A percentile compares a stretch with the other conserved stretches of the same genome.
Conservation (phyloP, 2,888 invertebrate species). For the Brassicogethes aeneus region DNA sequence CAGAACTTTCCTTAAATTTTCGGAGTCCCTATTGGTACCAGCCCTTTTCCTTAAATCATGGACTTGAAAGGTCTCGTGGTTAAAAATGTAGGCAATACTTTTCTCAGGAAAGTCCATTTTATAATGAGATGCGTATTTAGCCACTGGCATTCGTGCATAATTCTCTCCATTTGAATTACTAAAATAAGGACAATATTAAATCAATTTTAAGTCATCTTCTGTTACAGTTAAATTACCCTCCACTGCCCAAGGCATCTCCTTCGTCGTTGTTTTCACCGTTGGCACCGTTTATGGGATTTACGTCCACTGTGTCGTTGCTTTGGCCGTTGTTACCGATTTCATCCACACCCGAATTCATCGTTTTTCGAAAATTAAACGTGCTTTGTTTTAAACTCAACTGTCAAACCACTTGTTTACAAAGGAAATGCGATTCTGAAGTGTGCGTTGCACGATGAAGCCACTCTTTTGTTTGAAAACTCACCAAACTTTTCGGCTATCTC, state of each 20-base stretch:
- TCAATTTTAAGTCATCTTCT: not conserved
- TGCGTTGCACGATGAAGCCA: not conserved
- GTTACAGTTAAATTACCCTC: not conserved
- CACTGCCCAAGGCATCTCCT: not conserved
- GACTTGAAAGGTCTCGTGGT: slow-evolving; percentile 72
- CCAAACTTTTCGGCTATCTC: too few species aligned
- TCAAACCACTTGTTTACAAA: not conserved
- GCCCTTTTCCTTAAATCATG: slow-evolving; percentile 60
- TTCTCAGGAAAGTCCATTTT: slow-evolving; percentile 78
- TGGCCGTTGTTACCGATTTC: not conserved
- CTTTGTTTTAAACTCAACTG: not conserved
- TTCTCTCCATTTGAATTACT: not conserved
- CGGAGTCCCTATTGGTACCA: slow-evolving; percentile 82
- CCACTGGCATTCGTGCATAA: slow-evolving; percentile 51
- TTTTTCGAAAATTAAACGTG: not conserved
- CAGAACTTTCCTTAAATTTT: slow-evolving; percentile 57
- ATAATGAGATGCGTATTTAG: slow-evolving; percentile 66
- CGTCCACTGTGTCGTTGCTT: not conserved
- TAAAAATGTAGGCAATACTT: slow-evolving; percentile 82
- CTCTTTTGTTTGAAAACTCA: too few species aligned
- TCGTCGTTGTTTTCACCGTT: not conserved
- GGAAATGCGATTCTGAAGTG: not conserved
- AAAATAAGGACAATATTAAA: not conserved
- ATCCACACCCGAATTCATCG: not conserved
- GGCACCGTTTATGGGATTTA: not conserved